phyloP scores from a whole-genome alignment of 2,888 invertebrate genomes.

The Tetramorium bicarinatum region DNA sequence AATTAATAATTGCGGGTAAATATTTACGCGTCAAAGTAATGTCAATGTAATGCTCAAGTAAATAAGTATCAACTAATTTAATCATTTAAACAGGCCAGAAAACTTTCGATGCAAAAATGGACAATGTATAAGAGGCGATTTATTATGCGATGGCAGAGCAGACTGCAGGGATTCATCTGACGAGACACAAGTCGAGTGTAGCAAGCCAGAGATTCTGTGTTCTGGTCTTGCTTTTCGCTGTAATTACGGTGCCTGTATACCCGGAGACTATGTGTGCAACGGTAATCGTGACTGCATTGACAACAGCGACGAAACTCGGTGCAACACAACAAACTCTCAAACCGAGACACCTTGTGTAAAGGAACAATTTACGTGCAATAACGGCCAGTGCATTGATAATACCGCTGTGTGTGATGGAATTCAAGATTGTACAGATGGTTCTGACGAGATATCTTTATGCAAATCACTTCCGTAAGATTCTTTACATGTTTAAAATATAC shows the following conservation, averaged over 20 bases:
- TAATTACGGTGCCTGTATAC: slow-evolving; percentile 89
- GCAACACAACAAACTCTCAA: slow-evolving; percentile 62
- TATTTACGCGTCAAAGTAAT: neutral
- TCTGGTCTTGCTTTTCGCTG: slow-evolving; percentile 88
- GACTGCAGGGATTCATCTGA: slow-evolving; percentile 87
- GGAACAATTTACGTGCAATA: slow-evolving; percentile 78
- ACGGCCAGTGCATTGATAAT: slow-evolving; percentile 78
- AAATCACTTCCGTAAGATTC: slow-evolving; percentile 75
- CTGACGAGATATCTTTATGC: slow-evolving; percentile 81
- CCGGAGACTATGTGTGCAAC: slow-evolving; percentile 88
- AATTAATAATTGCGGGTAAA: slow-evolving; percentile 25
- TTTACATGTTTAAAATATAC: neutral
- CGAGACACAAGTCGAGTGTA: slow-evolving; percentile 83
- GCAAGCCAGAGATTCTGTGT: slow-evolving; percentile 85
- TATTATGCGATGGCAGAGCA: slow-evolving; percentile 86
- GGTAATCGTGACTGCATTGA: slow-evolving; percentile 87
- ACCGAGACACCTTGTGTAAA: slow-evolving; percentile 57
- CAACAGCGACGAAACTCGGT: slow-evolving; percentile 87
- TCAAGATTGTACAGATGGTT: slow-evolving; percentile 79
- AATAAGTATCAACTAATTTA: slow-evolving; percentile 26
- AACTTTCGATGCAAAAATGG: slow-evolving; percentile 82
- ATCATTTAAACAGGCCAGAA: slow-evolving; percentile 55
- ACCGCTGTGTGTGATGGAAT: slow-evolving; percentile 80
- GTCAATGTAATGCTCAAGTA: slow-evolving; percentile 7
- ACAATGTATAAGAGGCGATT: slow-evolving; percentile 85